Percentiles rank a stretch among this genome's conserved stretches.
Evolutionary conservation across 2,888 invertebrate genomes (phyloP).

Genomic region (Agelastica alni): DNA sequence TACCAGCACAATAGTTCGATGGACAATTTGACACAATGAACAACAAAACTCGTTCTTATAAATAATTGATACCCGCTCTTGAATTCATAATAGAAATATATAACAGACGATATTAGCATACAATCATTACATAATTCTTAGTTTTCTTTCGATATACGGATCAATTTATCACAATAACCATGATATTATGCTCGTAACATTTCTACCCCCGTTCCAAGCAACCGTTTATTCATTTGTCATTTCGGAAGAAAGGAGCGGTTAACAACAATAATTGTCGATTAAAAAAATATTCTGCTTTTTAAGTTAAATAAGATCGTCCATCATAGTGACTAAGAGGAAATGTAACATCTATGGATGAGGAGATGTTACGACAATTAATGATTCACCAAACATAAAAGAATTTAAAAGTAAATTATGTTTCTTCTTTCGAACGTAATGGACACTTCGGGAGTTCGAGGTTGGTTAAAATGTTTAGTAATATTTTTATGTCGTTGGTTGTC

Average conservation of each 20-base stretch:
- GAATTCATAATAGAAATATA: slow-evolving; percentile 17
- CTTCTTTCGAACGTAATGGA: no score
- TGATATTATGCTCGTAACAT: slow-evolving; percentile 13
- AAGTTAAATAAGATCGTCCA: slow-evolving; percentile 4
- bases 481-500: no score
- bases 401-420: no score
- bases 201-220: slow-evolving; percentile 20
- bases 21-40: slow-evolving; percentile 5
- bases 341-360: no score
- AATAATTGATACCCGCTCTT: slow-evolving; percentile 15
- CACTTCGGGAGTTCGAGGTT: no score
- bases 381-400: no score
- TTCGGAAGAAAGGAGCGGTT: slow-evolving; percentile 15
- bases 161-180: slow-evolving; percentile 16
- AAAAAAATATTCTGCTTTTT: slow-evolving; percentile 16
- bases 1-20: no score
- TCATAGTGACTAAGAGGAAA: no score
- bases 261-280: slow-evolving; percentile 5
- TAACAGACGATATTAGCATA: slow-evolving; percentile 33
- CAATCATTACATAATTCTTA: slow-evolving; percentile 35
- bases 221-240: slow-evolving; percentile 27
- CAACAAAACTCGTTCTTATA: slow-evolving; percentile 6
- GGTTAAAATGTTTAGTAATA: no score
- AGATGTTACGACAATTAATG: no score
- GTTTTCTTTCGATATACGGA: slow-evolving; percentile 21